A percentile compares a stretch with the other conserved stretches of the same genome.
These are phyloP conservation scores for Desmodus rotundus DNA, from an alignment of 2,113 vertebrate genomes.

Conservation along the genomic window DNA sequence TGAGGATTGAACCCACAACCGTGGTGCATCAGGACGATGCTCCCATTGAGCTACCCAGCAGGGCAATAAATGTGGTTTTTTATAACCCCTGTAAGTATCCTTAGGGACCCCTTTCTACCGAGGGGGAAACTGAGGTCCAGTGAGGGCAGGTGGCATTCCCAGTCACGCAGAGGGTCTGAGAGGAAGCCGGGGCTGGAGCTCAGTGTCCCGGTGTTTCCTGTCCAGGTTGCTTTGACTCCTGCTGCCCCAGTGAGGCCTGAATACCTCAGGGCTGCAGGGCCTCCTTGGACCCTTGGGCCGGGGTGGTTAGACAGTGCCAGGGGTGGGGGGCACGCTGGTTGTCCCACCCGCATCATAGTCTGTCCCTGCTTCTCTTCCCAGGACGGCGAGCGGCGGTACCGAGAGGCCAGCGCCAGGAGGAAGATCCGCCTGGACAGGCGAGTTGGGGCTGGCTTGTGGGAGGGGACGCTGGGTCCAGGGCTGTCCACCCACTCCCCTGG, in stretches of 20 bases:
- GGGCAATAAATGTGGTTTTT: not conserved
- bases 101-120: not conserved
- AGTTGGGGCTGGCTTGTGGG: not conserved
- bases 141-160: not conserved
- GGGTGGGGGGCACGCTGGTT: conserved; percentile 71
- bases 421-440: conserved; percentile 95
- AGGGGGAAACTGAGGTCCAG: not conserved
- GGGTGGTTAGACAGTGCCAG: conserved; percentile 58
- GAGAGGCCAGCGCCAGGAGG: conserved; percentile 92
- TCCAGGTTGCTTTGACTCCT: not conserved
- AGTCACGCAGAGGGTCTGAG: not conserved
- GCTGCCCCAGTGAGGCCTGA: not conserved
- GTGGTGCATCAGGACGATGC: too few relatives aligned
- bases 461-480: not conserved
- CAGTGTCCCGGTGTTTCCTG: accelerated
- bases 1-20: too few relatives aligned
- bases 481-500: accelerated
- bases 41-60: too few relatives aligned
- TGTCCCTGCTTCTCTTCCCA: conserved; percentile 59
- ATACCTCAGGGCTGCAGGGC: not conserved
- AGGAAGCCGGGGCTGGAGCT: not conserved
- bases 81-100: not conserved
- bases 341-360: not conserved
- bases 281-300: not conserved
- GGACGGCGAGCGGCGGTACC: conserved; percentile 93